Evolutionary conservation across 2,797 vertebrate genomes (phyloP).

Genomic region (Gobio occitaniae): DNA sequence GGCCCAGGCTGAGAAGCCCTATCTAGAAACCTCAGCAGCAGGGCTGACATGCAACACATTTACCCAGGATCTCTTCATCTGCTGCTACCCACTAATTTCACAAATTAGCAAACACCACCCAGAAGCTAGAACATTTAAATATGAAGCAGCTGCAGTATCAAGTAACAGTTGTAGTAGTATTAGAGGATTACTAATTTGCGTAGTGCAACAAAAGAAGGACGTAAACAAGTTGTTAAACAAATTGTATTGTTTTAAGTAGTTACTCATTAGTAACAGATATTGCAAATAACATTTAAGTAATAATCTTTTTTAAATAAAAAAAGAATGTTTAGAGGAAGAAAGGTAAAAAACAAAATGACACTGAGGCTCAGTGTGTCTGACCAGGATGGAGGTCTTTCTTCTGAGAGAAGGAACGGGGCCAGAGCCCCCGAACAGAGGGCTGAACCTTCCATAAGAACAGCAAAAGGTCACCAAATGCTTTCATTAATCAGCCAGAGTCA

Average conservation of each 20-base stretch:
- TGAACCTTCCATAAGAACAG: constrained; percentile 77
- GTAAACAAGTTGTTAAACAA: constrained; percentile 4
- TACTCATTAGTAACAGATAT: neutral
- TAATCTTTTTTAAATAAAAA: neutral
- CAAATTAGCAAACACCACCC: constrained; percentile 40
- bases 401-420: constrained; percentile 31
- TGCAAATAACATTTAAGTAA: neutral
- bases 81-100: constrained; percentile 43
- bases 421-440: constrained; percentile 71
- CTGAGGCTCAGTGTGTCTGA: constrained; percentile 17
- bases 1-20: constrained; percentile 42
- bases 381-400: constrained; percentile 14
- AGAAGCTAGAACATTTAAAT: constrained; percentile 49
- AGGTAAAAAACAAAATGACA: constrained; percentile 7
- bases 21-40: constrained; percentile 46
- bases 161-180: constrained; percentile 43
- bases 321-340: neutral
- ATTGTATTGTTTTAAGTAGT: neutral
- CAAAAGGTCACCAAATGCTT: constrained; percentile 84
- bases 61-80: constrained; percentile 50
- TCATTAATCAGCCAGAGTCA: constrained; percentile 76
- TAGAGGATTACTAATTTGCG: constrained; percentile 26
- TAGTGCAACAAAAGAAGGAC: neutral
- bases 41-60: constrained; percentile 47
- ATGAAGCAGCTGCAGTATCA: constrained; percentile 47